Evolutionary conservation across 2,113 vertebrate species (phyloP).

Genomic region (Myiopsitta monachus): DNA sequence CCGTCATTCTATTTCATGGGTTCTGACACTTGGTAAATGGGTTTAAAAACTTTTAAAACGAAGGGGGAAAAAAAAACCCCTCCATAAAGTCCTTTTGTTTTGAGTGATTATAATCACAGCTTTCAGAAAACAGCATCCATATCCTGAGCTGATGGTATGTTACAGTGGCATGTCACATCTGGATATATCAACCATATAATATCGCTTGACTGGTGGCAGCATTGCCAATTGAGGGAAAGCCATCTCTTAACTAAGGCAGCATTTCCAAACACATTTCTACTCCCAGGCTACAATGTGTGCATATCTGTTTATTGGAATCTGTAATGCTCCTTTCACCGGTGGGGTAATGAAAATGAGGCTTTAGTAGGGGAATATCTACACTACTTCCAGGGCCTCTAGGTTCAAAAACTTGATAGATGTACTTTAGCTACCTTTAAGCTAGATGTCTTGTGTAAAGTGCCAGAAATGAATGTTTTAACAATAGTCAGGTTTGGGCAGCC

Average conservation of each 20-base stretch:
- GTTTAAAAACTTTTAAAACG: constrained; percentile 42
- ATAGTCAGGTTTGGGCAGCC: not conserved
- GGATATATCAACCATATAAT: constrained; percentile 28
- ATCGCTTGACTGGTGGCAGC: not conserved
- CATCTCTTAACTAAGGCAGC: not conserved
- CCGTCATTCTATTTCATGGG: constrained; percentile 52
- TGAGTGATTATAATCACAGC: constrained; percentile 4
- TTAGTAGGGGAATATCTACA: not conserved
- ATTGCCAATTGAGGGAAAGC: not conserved
- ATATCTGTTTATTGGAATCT: not conserved
- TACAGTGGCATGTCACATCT: constrained; percentile 34
- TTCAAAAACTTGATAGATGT: not conserved
- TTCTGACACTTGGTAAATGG: constrained; percentile 45
- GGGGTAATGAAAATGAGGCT: not conserved
- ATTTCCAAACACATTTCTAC: not conserved
- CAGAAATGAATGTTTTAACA: not conserved
- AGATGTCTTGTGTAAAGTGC: not conserved
- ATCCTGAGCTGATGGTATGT: not conserved
- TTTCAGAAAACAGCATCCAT: constrained; percentile 22
- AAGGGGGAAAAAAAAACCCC: fast-evolving
- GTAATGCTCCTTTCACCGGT: not conserved
- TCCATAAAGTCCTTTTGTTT: constrained; percentile 25
- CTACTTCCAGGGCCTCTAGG: not conserved
- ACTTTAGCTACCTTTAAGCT: not conserved
- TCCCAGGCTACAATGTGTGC: not conserved